A percentile compares a stretch with the other conserved stretches of the same genome.
Evolutionary conservation across 1,140 invertebrate genomes (phyloP).

Genomic region (Dolichoris vasculosae): DNA sequence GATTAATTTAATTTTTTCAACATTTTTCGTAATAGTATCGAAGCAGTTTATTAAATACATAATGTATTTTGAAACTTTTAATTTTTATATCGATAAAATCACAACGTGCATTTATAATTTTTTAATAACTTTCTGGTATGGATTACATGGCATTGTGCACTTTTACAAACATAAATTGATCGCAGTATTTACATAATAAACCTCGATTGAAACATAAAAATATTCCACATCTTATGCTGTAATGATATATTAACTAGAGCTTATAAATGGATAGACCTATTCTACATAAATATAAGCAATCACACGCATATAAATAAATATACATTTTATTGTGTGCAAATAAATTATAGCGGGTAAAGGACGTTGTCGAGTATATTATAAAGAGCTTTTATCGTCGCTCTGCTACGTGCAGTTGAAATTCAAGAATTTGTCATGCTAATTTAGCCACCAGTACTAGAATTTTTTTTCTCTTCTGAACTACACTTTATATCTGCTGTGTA

Average conservation of each 20-base stretch:
- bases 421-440: slow-evolving; percentile 51
- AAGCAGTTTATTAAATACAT: too few species aligned
- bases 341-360: slow-evolving; percentile 48
- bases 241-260: background rate
- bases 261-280: slow-evolving; percentile 11
- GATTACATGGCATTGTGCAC: too few species aligned
- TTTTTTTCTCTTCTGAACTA: background rate
- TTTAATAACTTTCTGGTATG: too few species aligned
- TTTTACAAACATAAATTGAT: too few species aligned
- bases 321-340: slow-evolving; percentile 32
- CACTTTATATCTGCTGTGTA: background rate
- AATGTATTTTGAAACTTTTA: too few species aligned
- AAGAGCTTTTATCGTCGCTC: slow-evolving; percentile 40
- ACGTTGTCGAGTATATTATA: slow-evolving; percentile 44
- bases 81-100: too few species aligned
- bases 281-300: background rate
- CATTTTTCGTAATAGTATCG: background rate
- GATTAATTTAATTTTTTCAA: background rate
- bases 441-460: background rate
- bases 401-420: slow-evolving; percentile 37
- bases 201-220: too few species aligned
- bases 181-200: too few species aligned
- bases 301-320: background rate
- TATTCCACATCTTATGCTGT: background rate
- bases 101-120: too few species aligned